Evolutionary conservation across 1,140 invertebrate species (phyloP), one percentile per base, ranked within the genome.

Genomic region (Danaus plexippus): DNA sequence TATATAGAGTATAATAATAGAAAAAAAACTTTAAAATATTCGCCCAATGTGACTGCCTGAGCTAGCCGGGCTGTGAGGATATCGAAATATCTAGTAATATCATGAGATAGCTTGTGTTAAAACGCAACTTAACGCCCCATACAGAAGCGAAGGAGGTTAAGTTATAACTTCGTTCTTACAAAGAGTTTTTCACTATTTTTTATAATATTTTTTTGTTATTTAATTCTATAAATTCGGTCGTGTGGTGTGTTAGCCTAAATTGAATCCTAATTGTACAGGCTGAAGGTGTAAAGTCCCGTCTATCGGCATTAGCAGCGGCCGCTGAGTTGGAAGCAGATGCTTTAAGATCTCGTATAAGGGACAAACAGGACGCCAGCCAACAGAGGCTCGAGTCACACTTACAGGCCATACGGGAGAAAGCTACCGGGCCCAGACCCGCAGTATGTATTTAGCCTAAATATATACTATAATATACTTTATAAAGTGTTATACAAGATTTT

Each of bases 291-390:
- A 81, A 88, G 73, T 91, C 92, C 69, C 89, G 95, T 47, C 82
- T 97, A 10, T 95, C 93, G 10, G 95, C 95, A 0, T 76, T 97
- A 4, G 93, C 95, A 64, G 94, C 94, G 9, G 95, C 95, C 9
- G 95, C 97, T 56, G 88, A 95, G 63, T 92, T 94, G 0, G 95
- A 94, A 61, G 94, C 94, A 32, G 93, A 96, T 80, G 95, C 96
- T 67, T 73, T 97, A 8, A 92, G 97, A 61, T 95, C 95, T 65
- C 94, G 96, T 64, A 97, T 98, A 54, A 91, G 95, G 54, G 92
- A 95, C 68, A 97, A 97, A 87, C 96, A 97, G 87, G 94, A 79
- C 57, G 79, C 79, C 8, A 78, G 73, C 40, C 79, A 80, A 52
- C 70, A 61, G 44, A 59, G 82, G 0, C 69, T 81, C 18, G 73